Evolutionary conservation across 2,113 vertebrate genomes (phyloP).

Genomic region (Parotia lawesii): DNA sequence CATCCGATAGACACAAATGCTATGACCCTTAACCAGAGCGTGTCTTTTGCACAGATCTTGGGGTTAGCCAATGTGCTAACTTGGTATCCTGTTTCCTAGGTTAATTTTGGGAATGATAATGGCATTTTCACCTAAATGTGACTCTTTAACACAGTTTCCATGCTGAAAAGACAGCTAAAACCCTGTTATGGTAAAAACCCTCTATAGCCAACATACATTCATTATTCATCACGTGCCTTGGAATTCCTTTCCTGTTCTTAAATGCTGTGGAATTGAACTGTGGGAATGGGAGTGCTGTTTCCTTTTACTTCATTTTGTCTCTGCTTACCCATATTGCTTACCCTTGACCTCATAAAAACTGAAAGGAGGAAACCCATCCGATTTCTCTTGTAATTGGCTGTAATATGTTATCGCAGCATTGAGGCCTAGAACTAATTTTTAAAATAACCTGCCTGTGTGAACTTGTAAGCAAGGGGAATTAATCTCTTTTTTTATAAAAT

Average conservation of each 20-base stretch:
- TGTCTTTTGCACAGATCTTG: not conserved
- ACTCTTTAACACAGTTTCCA: not conserved
- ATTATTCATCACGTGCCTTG: not conserved
- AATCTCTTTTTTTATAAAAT: not conserved
- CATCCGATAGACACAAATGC: not conserved
- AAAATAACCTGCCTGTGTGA: not conserved
- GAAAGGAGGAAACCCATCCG: not conserved
- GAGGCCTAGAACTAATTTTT: not conserved
- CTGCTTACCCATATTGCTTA: not conserved
- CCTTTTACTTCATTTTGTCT: not conserved
- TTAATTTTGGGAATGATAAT: not conserved
- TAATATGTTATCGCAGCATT: accelerated
- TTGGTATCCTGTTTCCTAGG: not conserved
- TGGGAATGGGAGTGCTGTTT: not conserved
- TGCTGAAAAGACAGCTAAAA: not conserved
- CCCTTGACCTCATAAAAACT: not conserved
- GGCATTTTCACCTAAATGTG: not conserved
- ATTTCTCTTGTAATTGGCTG: not conserved
- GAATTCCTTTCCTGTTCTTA: not conserved
- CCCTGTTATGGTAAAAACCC: not conserved
- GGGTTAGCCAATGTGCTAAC: not conserved
- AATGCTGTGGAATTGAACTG: not conserved
- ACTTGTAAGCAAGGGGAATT: not conserved
- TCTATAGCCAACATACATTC: not conserved
- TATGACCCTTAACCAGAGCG: not conserved